Conservation (phyloP, 2,113 vertebrate species). For the Chloroceryle aenea region DNA sequence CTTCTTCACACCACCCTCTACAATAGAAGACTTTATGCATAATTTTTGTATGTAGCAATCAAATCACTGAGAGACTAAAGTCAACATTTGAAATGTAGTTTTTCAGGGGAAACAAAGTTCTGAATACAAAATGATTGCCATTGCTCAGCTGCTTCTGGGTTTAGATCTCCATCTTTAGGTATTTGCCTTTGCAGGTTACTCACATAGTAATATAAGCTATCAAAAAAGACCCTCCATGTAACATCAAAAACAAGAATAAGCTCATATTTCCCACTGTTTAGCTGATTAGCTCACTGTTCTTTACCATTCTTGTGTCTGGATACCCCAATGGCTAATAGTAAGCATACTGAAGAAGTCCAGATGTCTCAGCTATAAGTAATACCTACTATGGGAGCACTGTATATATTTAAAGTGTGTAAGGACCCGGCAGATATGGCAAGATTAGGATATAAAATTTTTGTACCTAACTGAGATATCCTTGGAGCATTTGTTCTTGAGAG, state of each 20-base stretch:
- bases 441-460: background rate
- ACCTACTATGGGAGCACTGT: background rate
- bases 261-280: background rate
- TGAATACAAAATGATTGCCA: background rate
- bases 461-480: conserved; percentile 2
- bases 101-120: background rate
- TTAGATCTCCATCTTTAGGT: background rate
- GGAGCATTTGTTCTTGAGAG: conserved; percentile 26
- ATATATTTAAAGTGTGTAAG: background rate
- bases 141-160: background rate
- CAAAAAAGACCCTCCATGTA: background rate
- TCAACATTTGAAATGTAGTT: background rate
- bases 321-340: background rate
- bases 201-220: background rate
- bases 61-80: background rate
- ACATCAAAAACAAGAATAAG: background rate
- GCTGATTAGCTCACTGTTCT: background rate
- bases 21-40: background rate
- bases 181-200: background rate
- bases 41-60: background rate
- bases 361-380: background rate
- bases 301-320: background rate
- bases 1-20: background rate
- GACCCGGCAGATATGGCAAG: background rate
- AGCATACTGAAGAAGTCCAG: background rate